Evolutionary conservation across 2,113 vertebrate genomes (phyloP), one percentile per base, ranked within the genome.

Genomic region (Pionites leucogaster): DNA sequence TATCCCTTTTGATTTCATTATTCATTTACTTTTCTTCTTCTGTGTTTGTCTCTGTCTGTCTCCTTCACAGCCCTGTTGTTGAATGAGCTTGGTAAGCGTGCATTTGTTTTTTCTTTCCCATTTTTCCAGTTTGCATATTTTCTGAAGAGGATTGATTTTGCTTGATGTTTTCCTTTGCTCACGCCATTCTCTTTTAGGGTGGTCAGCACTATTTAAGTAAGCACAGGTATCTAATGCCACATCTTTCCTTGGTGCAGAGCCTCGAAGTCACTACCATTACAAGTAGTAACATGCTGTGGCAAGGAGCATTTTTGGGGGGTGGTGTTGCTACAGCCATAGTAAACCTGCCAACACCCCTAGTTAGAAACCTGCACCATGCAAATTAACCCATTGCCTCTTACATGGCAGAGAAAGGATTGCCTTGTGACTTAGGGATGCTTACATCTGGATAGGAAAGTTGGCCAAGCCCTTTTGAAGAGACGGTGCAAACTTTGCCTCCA

Each of bases 81-180:
- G 97, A 98, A 97, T 98, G 98, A 98, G 98, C 97, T 98, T 98
- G 98, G 98, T 98, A 98, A 98, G 98, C 98, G 91, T 77, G 84
- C 97, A 97, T 98, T 98, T 90, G 71, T 98, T 97, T 97, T 97
- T 91, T 96, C 94, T 97, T 97, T 97, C 90, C 92, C 97, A 94
- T 98, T 95, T 96, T 85, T 79, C 82, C 93, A 80, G 62, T 87
- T 87, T 96, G 87, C 52, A 1, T 94, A 92, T 95, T 96, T 95
- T 95, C 24, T 3, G 95, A 80, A 88, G 55, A 49, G 55, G 37
- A 3, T 82, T 70, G 2, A 55, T 93, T 92, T 76, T 76, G 70
- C 93, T 82, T 82, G 92, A 93, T 39, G 35, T 94, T 95, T 88
- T 82, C 42, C 71, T 96, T 94, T 94, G 80, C 92, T 95, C 84